Base-by-base conservation (phyloP, 2,888 invertebrate genomes). In the Miltochrista miniata region DNA sequence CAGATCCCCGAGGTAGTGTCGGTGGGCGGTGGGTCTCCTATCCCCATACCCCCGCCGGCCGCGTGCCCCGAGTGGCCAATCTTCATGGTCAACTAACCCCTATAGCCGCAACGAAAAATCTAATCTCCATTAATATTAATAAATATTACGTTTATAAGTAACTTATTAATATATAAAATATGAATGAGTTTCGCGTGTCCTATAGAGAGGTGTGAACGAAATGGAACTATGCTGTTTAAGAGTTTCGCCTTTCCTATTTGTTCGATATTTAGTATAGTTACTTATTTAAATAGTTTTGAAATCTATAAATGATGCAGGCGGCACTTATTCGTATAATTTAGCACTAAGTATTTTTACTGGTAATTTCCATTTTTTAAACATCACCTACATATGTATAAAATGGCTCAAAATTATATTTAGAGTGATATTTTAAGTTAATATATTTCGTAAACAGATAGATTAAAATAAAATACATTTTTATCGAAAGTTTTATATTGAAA, bases 51-150 rank as follows among this genome's bases (percentile, higher is more conserved):
- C 7, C 82, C 88, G 9, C 88, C 90, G 2, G 85, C 86, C n/a
- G 82, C 90, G 14, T 88, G 89, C 63, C 84, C 86, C 8, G 91
- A 90, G 42, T 91, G 91, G 91, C 91, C 91, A 0, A 83, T 91
- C 46, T 91, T 84, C 58, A 91, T 90, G 86, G 91, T 91, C 64
- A 91, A 91, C 69, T 91, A 77, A 71, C 39, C 37, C 46, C 38
- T 9, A 7, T 5, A 0, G 10, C 10, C 24, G 18, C 35, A 44
- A 59, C 56, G 58, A 57, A 54, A 51, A 59, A 48, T 18, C 43
- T 46, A 39, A 49, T 39, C 54, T 53, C 50, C 34, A 36, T 33
- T 51, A 42, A 50, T 43, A 44, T 49, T 45, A 48, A 35, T 33
- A 47, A 44, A 51, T 49, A 49, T 37, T 36, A 34, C 33, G 11